Percentiles rank a stretch among this genome's conserved stretches.
Conservation (phyloP, 2,113 vertebrate species). For the Tonatia bakeri region DNA sequence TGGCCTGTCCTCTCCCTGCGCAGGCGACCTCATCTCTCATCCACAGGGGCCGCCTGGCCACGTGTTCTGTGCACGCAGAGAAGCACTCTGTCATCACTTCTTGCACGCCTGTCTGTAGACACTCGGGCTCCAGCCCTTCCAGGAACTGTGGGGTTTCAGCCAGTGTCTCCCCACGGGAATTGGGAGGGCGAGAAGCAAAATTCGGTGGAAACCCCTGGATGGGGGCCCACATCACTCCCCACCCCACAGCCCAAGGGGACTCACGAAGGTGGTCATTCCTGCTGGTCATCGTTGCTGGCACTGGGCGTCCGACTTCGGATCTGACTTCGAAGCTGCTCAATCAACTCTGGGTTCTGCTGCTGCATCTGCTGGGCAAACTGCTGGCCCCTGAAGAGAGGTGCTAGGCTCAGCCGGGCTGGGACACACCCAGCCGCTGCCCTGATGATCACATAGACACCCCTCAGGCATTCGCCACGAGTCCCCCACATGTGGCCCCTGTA, state of each 20-base stretch:
- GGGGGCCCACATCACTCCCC: not conserved
- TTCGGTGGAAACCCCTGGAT: rapidly evolving
- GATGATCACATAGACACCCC: not conserved
- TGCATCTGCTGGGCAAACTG: conserved; percentile 98
- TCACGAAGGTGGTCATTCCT: conserved; percentile 71
- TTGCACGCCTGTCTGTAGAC: rapidly evolving
- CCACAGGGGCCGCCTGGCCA: not conserved
- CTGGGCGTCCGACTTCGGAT: conserved; percentile 93
- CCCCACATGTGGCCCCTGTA: not conserved
- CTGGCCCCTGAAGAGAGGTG: conserved; percentile 85
- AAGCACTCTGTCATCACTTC: not conserved
- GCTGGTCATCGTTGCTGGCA: conserved; percentile 92
- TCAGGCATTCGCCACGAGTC: rapidly evolving
- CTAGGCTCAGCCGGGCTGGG: rapidly evolving
- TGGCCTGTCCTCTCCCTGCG: not conserved
- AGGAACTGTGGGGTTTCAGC: too few species aligned
- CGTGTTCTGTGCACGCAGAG: too few species aligned
- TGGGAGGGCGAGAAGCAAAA: too few species aligned
- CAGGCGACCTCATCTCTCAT: not conserved
- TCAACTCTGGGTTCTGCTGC: conserved; percentile 95
- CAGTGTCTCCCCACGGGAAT: rapidly evolving
- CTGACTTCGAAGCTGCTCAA: conserved; percentile 94
- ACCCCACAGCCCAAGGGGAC: not conserved
- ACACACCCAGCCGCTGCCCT: rapidly evolving
- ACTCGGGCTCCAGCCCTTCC: not conserved